A percentile compares a stretch with the other conserved stretches of the same genome.
These are phyloP conservation scores for Papilio polytes DNA, from an alignment of 1,140 invertebrate genomes.

Conservation along the genomic window DNA sequence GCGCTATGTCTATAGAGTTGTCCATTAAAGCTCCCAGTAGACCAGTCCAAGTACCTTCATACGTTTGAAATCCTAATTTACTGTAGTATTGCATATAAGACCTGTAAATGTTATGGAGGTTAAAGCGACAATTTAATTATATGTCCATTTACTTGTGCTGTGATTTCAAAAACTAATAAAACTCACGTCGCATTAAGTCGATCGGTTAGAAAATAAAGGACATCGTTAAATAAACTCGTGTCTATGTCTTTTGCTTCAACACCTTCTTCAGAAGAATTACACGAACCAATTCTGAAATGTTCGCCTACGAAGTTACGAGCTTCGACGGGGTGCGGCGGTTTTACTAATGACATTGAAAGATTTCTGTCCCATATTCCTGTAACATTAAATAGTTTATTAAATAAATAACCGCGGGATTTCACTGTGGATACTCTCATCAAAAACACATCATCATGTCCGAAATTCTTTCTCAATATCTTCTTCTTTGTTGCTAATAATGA, in stretches of 20 bases:
- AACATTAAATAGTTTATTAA: slow-evolving; percentile 37
- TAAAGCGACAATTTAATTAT: not conserved
- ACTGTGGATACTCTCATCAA: not conserved
- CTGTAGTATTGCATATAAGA: slow-evolving; percentile 78
- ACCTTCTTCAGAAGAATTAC: slow-evolving; percentile 63
- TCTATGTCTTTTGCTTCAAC: slow-evolving; percentile 59
- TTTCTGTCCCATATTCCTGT: slow-evolving; percentile 67
- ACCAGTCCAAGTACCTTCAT: slow-evolving; percentile 85
- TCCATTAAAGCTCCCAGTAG: slow-evolving; percentile 85
- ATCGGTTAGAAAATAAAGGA: slow-evolving; percentile 68
- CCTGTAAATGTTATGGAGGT: slow-evolving; percentile 60
- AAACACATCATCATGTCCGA: too few species aligned
- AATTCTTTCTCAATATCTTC: too few species aligned
- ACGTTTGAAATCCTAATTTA: slow-evolving; percentile 84
- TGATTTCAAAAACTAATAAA: not conserved
- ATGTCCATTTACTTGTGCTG: not conserved
- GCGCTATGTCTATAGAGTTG: slow-evolving; percentile 84
- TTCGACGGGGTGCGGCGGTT: slow-evolving; percentile 72
- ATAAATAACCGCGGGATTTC: not conserved
- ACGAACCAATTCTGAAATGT: slow-evolving; percentile 70
- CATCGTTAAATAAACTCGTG: slow-evolving; percentile 64
- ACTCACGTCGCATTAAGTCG: slow-evolving; percentile 77
- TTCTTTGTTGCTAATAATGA: too few species aligned
- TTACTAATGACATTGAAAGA: slow-evolving; percentile 61
- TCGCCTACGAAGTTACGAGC: slow-evolving; percentile 75